Percentiles rank a stretch among this genome's conserved stretches.
phyloP scores from a whole-genome alignment of 2,113 vertebrate species.

The Romanogobio albipinnatus region DNA sequence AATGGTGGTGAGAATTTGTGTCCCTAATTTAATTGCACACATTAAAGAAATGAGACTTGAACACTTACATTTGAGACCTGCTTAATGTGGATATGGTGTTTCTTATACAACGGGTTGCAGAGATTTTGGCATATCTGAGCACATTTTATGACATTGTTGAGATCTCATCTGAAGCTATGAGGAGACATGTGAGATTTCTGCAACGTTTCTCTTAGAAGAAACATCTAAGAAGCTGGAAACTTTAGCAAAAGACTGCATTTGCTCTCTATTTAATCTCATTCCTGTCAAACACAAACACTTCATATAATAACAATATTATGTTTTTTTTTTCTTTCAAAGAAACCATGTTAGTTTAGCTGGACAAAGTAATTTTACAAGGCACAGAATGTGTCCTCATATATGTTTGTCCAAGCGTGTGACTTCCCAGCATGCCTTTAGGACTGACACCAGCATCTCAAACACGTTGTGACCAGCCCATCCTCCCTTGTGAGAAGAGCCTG shows the following conservation, averaged over 20 bases:
- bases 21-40: slow-evolving; percentile 21
- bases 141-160: background rate
- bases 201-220: background rate
- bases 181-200: background rate
- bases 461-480: slow-evolving; percentile 23
- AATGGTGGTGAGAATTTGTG: slow-evolving; percentile 11
- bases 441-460: background rate
- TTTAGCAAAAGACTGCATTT: background rate
- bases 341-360: background rate
- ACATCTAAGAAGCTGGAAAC: background rate
- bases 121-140: background rate
- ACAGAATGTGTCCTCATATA: slow-evolving; percentile 7
- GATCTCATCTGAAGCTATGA: background rate
- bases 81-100: slow-evolving; percentile 7
- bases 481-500: slow-evolving; percentile 55
- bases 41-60: background rate
- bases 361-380: slow-evolving; percentile 10
- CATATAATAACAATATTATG: background rate
- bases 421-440: slow-evolving; percentile 17
- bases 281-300: background rate
- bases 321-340: background rate
- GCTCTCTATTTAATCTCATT: background rate
- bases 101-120: background rate
- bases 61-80: slow-evolving; percentile 14
- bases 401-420: slow-evolving; percentile 36